phyloP scores from a whole-genome alignment of 2,888 invertebrate genomes.

The Nasonia oneida region DNA sequence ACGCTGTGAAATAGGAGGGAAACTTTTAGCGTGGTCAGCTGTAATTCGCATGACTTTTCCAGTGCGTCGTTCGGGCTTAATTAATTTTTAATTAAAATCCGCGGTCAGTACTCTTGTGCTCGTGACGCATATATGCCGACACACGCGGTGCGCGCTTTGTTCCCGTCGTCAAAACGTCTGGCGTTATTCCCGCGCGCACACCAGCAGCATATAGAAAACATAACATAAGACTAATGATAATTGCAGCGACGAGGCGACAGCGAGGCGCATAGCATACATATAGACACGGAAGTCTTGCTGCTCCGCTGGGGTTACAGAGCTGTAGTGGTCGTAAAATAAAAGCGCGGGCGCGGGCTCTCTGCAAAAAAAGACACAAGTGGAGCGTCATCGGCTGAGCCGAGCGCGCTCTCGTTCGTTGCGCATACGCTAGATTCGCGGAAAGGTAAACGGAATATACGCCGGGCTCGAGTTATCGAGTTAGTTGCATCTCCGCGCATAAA shows the following conservation, averaged over 20 bases:
- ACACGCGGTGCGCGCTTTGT: not conserved
- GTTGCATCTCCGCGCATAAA: not conserved
- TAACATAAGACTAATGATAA: not conserved
- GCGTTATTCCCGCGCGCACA: not conserved
- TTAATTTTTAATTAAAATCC: constrained; percentile 17
- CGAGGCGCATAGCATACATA: not conserved
- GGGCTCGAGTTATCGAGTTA: not conserved
- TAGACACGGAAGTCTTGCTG: not conserved
- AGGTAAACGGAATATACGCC: not conserved
- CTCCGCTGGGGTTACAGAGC: not conserved
- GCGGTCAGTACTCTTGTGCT: not conserved
- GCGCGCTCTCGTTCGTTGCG: not conserved
- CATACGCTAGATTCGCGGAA: not conserved
- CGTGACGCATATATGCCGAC: too few species aligned
- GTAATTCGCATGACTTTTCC: not conserved
- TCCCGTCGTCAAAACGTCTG: not conserved
- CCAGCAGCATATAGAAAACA: not conserved
- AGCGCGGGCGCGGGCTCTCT: too few species aligned
- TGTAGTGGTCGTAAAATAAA: not conserved
- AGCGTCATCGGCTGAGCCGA: too few species aligned
- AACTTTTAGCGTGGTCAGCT: not conserved
- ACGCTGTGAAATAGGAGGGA: too few species aligned
- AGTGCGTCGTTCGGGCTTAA: not conserved
- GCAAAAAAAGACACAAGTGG: too few species aligned
- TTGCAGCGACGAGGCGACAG: not conserved